Evolutionary conservation across 2,797 vertebrate genomes (phyloP).

Genomic region (Adelosebastes latens): DNA sequence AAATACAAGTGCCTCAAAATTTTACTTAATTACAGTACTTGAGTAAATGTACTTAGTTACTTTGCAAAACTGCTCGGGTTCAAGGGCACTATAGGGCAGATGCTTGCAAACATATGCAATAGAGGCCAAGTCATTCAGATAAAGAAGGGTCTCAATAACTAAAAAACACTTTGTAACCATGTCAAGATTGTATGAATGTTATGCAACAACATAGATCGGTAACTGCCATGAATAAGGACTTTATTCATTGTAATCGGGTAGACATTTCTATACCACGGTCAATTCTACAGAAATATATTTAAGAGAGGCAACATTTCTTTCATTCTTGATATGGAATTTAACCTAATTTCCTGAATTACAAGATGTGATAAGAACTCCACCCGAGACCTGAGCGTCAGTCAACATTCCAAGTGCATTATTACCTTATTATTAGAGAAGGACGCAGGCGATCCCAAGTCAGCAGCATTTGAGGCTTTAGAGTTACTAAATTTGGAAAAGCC

Average conservation of each 20-base stretch:
- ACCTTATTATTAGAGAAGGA: slow-evolving; percentile 39
- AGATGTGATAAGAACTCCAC: slow-evolving; percentile 17
- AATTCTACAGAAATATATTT: background rate
- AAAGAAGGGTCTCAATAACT: background rate
- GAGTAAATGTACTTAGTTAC: no score
- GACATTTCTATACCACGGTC: background rate
- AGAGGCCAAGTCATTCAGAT: background rate
- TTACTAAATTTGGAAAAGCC: slow-evolving; percentile 81
- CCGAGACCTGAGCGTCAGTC: slow-evolving; percentile 17
- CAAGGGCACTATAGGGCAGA: background rate
- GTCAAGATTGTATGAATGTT: background rate
- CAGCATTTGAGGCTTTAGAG: slow-evolving; percentile 64
- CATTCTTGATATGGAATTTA: slow-evolving; percentile 1
- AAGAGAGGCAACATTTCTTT: background rate
- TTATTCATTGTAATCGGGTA: background rate
- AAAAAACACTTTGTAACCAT: background rate
- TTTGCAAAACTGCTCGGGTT: background rate
- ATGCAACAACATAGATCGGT: background rate
- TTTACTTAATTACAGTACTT: no score
- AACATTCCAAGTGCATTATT: slow-evolving; percentile 55
- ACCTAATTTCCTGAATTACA: slow-evolving; percentile 32
- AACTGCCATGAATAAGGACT: background rate
- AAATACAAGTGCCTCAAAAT: no score
- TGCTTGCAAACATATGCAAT: background rate
- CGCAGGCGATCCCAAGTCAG: slow-evolving; percentile 73